Evolutionary conservation across 2,888 invertebrate species (phyloP).

Genomic region (Rotaria magnacalcarata): DNA sequence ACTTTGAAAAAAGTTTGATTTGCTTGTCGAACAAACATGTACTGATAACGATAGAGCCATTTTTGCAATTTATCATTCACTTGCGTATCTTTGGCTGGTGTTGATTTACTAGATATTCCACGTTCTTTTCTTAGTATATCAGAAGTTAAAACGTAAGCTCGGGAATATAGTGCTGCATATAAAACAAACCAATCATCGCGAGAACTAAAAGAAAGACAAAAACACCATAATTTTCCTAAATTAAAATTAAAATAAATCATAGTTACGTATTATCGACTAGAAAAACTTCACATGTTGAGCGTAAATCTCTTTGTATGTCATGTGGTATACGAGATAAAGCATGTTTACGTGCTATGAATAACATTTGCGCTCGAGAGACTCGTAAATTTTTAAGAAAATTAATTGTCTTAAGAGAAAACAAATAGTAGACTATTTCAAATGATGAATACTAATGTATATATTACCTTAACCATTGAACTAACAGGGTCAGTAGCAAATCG

Average conservation of each 20-base stretch:
- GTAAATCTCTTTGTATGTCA: background rate
- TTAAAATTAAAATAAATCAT: too few relatives aligned
- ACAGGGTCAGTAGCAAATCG: constrained; percentile 2
- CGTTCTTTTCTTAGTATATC: background rate
- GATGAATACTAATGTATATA: background rate
- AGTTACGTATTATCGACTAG: background rate
- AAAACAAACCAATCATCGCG: constrained; percentile 13
- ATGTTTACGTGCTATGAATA: constrained; percentile 20
- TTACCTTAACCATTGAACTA: background rate
- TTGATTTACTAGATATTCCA: background rate
- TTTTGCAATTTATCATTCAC: constrained; percentile 10
- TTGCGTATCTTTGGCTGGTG: background rate
- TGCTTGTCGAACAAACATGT: background rate
- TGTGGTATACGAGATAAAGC: background rate
- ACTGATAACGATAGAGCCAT: background rate
- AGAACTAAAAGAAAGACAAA: background rate
- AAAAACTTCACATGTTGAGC: background rate
- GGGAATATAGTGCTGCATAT: background rate
- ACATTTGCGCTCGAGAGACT: background rate
- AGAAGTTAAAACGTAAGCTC: background rate
- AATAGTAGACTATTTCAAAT: background rate
- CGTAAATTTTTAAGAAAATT: constrained; percentile 11
- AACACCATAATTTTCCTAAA: too few relatives aligned
- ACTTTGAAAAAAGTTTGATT: background rate
- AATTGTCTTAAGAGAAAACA: background rate